Conservation (phyloP, 2,797 vertebrate species). For the Rhabdomys pumilio region DNA sequence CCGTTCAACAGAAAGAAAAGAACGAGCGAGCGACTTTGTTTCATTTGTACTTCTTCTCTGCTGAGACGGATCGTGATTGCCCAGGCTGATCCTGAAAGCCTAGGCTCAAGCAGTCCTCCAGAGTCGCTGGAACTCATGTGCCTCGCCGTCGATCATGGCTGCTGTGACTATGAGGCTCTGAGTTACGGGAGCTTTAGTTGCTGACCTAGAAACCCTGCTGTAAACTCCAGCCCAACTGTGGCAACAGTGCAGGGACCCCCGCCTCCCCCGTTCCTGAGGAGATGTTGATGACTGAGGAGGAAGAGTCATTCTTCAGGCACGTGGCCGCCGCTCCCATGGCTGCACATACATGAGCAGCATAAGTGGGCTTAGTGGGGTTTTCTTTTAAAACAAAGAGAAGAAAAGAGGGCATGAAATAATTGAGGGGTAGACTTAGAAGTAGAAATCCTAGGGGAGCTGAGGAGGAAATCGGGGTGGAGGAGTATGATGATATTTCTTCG, state of each 20-base stretch:
- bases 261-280: not conserved
- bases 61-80: not conserved
- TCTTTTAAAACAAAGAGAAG: not conserved
- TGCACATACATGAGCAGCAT: not conserved
- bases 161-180: not conserved
- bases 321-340: not conserved
- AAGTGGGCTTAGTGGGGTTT: not conserved
- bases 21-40: not conserved
- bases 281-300: not conserved
- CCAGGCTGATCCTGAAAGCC: not conserved
- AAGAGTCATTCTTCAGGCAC: not conserved
- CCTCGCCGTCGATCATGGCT: not conserved
- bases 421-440: too few relatives aligned
- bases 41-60: not conserved
- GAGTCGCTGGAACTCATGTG: too few relatives aligned
- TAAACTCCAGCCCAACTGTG: not conserved
- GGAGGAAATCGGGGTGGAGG: not conserved
- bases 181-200: not conserved
- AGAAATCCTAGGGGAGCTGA: not conserved
- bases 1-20: conserved; percentile 28
- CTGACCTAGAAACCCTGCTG: not conserved
- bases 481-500: not conserved
- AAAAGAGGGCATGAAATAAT: not conserved
- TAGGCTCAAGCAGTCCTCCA: not conserved
- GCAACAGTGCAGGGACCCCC: not conserved